A percentile compares a stretch with the other conserved stretches of the same genome.
phyloP scores from a whole-genome alignment of 1,140 invertebrate species.

The Plutomurus gul region DNA sequence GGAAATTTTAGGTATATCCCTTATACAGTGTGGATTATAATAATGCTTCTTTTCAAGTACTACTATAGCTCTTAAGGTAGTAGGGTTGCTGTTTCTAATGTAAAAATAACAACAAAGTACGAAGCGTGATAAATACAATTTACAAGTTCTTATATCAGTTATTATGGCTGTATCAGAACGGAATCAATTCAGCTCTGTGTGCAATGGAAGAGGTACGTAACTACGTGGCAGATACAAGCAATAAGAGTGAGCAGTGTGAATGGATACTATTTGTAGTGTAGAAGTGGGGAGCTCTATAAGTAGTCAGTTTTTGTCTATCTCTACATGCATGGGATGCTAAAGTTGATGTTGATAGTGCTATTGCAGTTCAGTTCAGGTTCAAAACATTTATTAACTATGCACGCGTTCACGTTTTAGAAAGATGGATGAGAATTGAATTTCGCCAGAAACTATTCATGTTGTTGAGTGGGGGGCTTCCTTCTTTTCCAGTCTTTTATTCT shows the following conservation, averaged over 20 bases:
- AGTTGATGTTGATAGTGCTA: neutral
- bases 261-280: too few relatives aligned
- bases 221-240: too few relatives aligned
- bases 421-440: conserved; percentile 46
- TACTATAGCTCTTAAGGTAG: too few relatives aligned
- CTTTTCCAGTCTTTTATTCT: conserved; percentile 1
- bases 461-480: conserved; percentile 24
- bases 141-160: neutral
- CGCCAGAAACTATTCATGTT: conserved; percentile 14
- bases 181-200: conserved; percentile 9
- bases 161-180: neutral
- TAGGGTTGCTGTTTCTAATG: too few relatives aligned
- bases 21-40: too few relatives aligned
- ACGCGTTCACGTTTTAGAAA: conserved; percentile 37
- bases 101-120: neutral
- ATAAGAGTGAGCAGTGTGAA: too few relatives aligned
- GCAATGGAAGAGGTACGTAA: too few relatives aligned
- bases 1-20: too few relatives aligned
- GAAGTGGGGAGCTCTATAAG: too few relatives aligned
- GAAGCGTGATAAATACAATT: neutral
- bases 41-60: too few relatives aligned
- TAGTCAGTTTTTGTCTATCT: neutral
- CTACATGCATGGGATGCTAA: too few relatives aligned
- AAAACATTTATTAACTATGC: conserved; percentile 40
- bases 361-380: conserved; percentile 19